These are phyloP conservation scores for Syrrhaptes paradoxus DNA, from an alignment of 2,113 vertebrate species.

Conservation along the genomic window DNA sequence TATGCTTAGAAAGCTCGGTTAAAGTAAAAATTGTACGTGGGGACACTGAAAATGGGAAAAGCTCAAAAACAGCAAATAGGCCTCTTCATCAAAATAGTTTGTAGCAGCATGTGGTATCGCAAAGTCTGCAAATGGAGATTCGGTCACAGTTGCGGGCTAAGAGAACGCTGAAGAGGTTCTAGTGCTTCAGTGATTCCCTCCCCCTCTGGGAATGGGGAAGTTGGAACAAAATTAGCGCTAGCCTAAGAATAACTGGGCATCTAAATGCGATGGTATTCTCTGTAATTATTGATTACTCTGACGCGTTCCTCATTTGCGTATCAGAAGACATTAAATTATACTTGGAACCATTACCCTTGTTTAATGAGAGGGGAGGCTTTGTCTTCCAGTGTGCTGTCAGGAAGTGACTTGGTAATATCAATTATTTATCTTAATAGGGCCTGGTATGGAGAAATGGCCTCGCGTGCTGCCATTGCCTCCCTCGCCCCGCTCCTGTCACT, in stretches of 20 bases:
- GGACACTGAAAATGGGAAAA: neutral
- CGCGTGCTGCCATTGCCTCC: neutral
- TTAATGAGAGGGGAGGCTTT: neutral
- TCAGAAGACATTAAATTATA: neutral
- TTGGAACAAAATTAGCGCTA: neutral
- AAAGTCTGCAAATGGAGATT: neutral
- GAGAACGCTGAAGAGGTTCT: neutral
- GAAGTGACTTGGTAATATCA: neutral
- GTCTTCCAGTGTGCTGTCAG: neutral
- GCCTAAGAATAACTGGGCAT: neutral
- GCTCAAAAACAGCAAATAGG: neutral
- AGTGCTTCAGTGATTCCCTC: neutral
- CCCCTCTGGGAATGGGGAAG: neutral
- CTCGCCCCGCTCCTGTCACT: neutral
- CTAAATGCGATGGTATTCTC: neutral
- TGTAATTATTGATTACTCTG: neutral
- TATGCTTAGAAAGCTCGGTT: neutral
- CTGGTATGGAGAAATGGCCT: neutral
- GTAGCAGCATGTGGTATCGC: fast-evolving
- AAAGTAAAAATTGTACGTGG: neutral
- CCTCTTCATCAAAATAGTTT: neutral
- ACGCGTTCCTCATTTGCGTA: neutral
- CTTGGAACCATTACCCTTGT: neutral
- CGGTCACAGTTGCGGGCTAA: neutral
- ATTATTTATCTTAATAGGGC: neutral